Evolutionary conservation across 2,888 invertebrate genomes (phyloP), one percentile per base, ranked within the genome.

Genomic region (Adela reaumurella): DNA sequence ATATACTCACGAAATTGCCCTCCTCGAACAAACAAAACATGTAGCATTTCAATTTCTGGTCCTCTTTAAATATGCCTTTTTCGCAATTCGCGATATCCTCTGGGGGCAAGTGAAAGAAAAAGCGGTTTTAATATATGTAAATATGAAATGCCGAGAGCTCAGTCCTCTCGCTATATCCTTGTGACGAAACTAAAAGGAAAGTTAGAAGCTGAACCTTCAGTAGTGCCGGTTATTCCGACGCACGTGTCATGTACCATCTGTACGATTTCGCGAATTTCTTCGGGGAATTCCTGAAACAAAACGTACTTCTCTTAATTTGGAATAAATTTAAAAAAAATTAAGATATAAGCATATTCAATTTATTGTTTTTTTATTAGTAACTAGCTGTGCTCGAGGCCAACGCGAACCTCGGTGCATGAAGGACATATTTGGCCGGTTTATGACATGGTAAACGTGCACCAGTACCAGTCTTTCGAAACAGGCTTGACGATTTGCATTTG

Each of bases 51-150:
- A 80, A 70, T 70, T 77, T 77, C 58, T 62, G 57, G 62, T 80
- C 77, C 62, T 79, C 78, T 67, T 79, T 76, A 72, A 80, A 80
- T 71, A 78, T 76, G 67, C 80, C 80, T 61, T 71, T 72, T 72
- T 78, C 78, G 64, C 79, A 80, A 71, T 80, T 78, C 65, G 63
- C 59, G 66, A 79, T 77, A 65, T 80, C 80, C 70, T 70, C 79
- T 79, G 74, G 68, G 71, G 70, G 61, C 68, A 70, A 69, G 63
- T 63, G 65, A 62, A 62, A 69, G 70, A 74, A 69, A 71, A 70
- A 67, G 65, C 63, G 18, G n/a, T 47, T 68, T 68, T 69, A 71
- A 70, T 70, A 63, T 70, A 64, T 62, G 59, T 57, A 65, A 43
- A 19, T 17, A 43, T 43, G 17, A 35, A 35, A 35, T 14, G 35